Conservation (phyloP, 2,113 vertebrate species). For the Galemys pyrenaicus region DNA sequence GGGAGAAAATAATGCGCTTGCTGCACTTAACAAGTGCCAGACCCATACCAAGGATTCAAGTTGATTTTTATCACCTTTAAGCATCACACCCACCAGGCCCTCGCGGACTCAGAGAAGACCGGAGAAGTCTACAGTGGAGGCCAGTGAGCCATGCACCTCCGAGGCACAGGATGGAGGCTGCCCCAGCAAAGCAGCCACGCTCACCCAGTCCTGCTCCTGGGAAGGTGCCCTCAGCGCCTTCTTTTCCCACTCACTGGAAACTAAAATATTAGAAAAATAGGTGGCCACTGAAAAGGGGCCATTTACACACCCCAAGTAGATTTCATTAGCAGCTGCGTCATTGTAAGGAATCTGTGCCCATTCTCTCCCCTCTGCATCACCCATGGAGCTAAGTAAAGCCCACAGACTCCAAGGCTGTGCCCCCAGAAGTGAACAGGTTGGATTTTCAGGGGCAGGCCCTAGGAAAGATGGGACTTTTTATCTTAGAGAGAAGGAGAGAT, state of each 20-base stretch:
- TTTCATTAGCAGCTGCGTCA: not conserved
- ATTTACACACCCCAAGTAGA: not conserved
- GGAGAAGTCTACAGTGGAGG: not conserved
- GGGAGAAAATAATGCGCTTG: not conserved
- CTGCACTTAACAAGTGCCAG: not conserved
- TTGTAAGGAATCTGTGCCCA: not conserved
- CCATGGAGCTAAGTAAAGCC: not conserved
- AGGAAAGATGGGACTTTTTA: not conserved
- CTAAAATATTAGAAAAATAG: not conserved
- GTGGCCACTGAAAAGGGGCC: not conserved
- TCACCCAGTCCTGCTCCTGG: not conserved
- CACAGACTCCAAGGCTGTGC: not conserved
- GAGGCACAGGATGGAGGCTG: not conserved
- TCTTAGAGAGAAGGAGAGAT: not conserved
- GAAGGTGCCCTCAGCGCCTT: not conserved
- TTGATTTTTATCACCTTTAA: not conserved
- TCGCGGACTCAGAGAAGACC: not conserved
- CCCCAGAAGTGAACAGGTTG: not conserved
- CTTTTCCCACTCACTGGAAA: not conserved
- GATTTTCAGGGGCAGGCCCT: not conserved
- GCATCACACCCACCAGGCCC: not conserved
- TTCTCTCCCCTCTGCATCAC: not conserved
- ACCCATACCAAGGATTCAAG: not conserved
- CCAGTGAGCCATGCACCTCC: not conserved
- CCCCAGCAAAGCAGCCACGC: not conserved